Evolutionary conservation across 2,888 invertebrate genomes (phyloP).

Genomic region (Galerucella pusilla): DNA sequence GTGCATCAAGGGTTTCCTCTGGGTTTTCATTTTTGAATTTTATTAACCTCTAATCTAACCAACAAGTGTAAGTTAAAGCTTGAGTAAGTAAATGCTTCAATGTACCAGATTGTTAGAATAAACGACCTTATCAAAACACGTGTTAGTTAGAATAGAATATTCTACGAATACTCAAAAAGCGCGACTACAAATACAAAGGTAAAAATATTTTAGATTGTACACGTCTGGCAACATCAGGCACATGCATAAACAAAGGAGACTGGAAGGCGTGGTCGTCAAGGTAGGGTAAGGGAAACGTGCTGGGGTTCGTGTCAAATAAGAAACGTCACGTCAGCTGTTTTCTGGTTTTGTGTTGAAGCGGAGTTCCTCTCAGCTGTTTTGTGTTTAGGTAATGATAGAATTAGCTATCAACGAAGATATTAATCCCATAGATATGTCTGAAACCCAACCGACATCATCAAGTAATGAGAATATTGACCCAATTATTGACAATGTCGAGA

Average conservation of each 20-base stretch:
- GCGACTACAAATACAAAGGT: neutral
- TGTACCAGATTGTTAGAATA: too few species aligned
- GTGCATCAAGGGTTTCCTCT: neutral
- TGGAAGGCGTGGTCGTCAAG: conserved; percentile 23
- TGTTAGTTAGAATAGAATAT: too few species aligned
- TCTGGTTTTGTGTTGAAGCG: conserved; percentile 51
- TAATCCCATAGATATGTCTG: conserved; percentile 58
- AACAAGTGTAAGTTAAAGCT: too few species aligned
- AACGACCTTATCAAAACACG: too few species aligned
- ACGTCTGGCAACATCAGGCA: conserved; percentile 5
- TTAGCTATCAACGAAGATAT: conserved; percentile 34
- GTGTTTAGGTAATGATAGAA: conserved; percentile 50
- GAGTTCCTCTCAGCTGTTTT: conserved; percentile 57
- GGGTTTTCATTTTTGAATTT: neutral
- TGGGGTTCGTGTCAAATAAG: conserved; percentile 29
- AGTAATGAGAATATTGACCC: conserved; percentile 58
- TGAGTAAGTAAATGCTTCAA: too few species aligned
- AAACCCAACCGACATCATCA: conserved; percentile 61
- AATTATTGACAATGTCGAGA: conserved; percentile 55
- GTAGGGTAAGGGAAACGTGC: conserved; percentile 22
- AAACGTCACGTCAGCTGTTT: conserved; percentile 61
- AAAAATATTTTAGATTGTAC: neutral
- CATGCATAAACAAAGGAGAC: conserved; percentile 24
- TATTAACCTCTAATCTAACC: too few species aligned
- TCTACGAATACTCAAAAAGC: neutral